phyloP scores from a whole-genome alignment of 1,140 invertebrate genomes.

The Wiebesia pumilae region DNA sequence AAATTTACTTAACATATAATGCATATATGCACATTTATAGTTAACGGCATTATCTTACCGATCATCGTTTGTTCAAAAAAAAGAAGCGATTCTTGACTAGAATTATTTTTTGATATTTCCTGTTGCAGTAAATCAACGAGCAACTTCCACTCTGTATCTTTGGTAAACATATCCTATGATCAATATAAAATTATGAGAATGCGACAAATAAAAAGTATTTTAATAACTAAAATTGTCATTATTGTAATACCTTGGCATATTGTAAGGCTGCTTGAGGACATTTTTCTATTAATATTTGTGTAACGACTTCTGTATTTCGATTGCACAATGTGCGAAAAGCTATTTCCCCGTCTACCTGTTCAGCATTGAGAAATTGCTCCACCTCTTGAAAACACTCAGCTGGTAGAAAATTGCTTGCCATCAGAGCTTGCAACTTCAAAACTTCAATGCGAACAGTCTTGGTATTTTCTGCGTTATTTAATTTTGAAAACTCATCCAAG shows the following conservation, averaged over 20 bases:
- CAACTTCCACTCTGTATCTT: constrained; percentile 75
- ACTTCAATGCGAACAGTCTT: constrained; percentile 64
- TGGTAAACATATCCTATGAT: constrained; percentile 73
- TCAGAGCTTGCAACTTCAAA: constrained; percentile 69
- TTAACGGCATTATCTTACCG: constrained; percentile 65
- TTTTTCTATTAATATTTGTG: constrained; percentile 72
- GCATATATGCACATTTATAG: background rate
- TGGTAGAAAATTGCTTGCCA: constrained; percentile 70
- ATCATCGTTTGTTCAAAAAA: constrained; percentile 75
- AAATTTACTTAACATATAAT: background rate
- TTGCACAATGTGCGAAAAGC: constrained; percentile 68
- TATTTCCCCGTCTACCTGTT: constrained; percentile 69
- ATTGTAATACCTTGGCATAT: constrained; percentile 77
- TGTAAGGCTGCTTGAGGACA: constrained; percentile 77
- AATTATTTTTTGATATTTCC: constrained; percentile 68
- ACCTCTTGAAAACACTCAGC: constrained; percentile 71
- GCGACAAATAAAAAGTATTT: constrained; percentile 24
- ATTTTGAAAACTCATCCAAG: constrained; percentile 56
- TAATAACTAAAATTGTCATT: background rate
- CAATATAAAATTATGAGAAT: constrained; percentile 55
- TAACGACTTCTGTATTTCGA: constrained; percentile 62
- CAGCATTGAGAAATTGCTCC: constrained; percentile 68
- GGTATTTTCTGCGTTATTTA: constrained; percentile 55
- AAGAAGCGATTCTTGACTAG: constrained; percentile 67
- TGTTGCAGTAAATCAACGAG: constrained; percentile 73